Percentiles rank a stretch among this genome's conserved stretches.
phyloP scores from a whole-genome alignment of 1,140 invertebrate genomes.

The Apocrypta bakeri region DNA sequence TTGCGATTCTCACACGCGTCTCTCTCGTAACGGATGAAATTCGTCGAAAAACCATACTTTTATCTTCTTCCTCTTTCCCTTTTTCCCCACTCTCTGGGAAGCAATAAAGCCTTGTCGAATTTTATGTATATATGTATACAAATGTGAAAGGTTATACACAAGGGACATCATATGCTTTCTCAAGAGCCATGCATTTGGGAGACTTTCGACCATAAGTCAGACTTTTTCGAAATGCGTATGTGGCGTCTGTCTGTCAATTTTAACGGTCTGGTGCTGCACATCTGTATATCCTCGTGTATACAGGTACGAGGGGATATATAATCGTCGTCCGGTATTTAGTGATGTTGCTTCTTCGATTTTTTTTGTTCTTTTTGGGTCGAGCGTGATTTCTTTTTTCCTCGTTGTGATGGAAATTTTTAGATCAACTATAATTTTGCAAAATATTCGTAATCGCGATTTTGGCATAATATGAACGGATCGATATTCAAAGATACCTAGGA shows the following conservation, averaged over 20 bases:
- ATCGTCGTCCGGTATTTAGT: neutral
- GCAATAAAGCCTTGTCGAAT: neutral
- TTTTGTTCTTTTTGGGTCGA: neutral
- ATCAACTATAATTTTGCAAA: too few relatives aligned
- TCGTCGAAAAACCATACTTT: neutral
- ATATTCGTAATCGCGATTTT: too few relatives aligned
- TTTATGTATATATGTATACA: too few relatives aligned
- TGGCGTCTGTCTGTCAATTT: neutral
- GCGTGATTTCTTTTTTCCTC: neutral
- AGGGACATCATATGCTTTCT: neutral
- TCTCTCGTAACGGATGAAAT: too few relatives aligned
- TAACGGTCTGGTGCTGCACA: neutral
- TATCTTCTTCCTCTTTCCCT: neutral
- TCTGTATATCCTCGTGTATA: neutral
- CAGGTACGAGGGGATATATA: neutral
- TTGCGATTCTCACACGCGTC: too few relatives aligned
- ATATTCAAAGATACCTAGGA: too few relatives aligned
- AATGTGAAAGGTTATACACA: neutral
- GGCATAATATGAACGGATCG: too few relatives aligned
- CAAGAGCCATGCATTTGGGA: neutral
- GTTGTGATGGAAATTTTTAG: too few relatives aligned
- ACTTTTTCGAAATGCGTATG: neutral
- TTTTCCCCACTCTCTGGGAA: neutral
- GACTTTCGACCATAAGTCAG: conserved; percentile 6
- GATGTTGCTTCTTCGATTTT: neutral